Evolutionary conservation across 2,888 invertebrate genomes (phyloP).

Genomic region (Philhelius pedissequus): DNA sequence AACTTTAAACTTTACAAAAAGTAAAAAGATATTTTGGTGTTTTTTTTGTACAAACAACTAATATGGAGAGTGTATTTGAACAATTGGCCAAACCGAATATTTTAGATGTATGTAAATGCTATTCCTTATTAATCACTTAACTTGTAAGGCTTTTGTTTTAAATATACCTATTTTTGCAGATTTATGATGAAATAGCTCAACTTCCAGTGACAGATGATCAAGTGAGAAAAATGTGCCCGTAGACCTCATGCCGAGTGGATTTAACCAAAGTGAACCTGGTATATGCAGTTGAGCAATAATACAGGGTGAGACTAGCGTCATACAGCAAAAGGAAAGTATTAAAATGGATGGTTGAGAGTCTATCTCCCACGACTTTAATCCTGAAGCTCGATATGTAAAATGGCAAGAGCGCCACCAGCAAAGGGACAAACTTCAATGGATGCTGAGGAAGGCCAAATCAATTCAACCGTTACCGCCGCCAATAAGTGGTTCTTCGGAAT

Average conservation of each 20-base stretch:
- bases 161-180: conserved; percentile 7
- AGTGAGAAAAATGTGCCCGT: not conserved
- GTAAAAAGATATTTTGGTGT: too few relatives aligned
- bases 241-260: conserved; percentile 28
- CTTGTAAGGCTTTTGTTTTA: not conserved
- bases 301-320: conserved; percentile 22
- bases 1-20: too few relatives aligned
- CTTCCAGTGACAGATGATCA: not conserved
- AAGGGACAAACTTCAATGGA: not conserved
- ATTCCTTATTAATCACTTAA: too few relatives aligned
- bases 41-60: not conserved
- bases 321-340: too few relatives aligned
- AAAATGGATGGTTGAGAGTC: conserved; percentile 32
- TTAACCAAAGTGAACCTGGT: conserved; percentile 29
- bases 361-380: conserved; percentile 16
- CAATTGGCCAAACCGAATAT: too few relatives aligned
- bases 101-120: conserved; percentile 31
- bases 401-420: conserved; percentile 24
- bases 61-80: not conserved
- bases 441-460: not conserved
- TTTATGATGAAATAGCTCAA: conserved; percentile 48
- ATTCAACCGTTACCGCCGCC: not conserved
- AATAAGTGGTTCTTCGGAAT: not conserved
- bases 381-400: conserved; percentile 38
- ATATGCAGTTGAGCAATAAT: conserved; percentile 46